Base-by-base conservation (phyloP, 2,888 invertebrate species). In the Shargacucullia verbasci region DNA sequence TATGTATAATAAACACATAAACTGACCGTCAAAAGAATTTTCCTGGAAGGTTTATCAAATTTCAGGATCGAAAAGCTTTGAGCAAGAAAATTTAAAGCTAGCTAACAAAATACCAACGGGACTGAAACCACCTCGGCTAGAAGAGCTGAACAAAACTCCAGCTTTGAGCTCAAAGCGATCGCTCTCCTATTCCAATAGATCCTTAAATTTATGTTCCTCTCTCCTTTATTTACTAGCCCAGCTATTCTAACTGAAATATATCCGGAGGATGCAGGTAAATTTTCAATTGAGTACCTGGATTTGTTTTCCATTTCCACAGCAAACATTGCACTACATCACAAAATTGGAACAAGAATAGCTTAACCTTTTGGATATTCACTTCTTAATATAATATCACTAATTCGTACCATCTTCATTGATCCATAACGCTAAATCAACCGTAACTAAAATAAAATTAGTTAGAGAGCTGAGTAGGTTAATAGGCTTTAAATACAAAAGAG, bases 401-500 rank as follows among this genome's bases (percentile, higher is more conserved):
- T 29, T 29, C 7, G 29, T 9, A 29, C 29, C 29, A 29, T 40
- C 27, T 31, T 48, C 11, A 34, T 43, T 50, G 6, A 31, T 38
- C 11, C 6, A 33, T 43, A 43, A 13, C 4, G 2, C 5, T 33
- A 4, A 44, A 33, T 44, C 38, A 44, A 44, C 13, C 15, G 38
- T 15, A 35, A 58, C 13, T 64, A 58, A 37, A 15, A 14, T 11
- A 31, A 34, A 45, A 40, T 62, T 13, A 63, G 40, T 49, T n/a
- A 41, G 34, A 27, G 20, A 43, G 27, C 38, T 39, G 27, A 40
- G 46, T 39, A 33, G 54, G 37, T 15, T 50, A 38, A 46, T 15
- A 46, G 0, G 31, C 15, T 27, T 33, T 14, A 54, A 50, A 55
- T 52, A 39, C 27, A n/a, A 53, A 49, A 49, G 7, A 33, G 31